A percentile compares a stretch with the other conserved stretches of the same genome.
Evolutionary conservation across 2,113 vertebrate species (phyloP).

Genomic region (Myxocyprinus asiaticus): DNA sequence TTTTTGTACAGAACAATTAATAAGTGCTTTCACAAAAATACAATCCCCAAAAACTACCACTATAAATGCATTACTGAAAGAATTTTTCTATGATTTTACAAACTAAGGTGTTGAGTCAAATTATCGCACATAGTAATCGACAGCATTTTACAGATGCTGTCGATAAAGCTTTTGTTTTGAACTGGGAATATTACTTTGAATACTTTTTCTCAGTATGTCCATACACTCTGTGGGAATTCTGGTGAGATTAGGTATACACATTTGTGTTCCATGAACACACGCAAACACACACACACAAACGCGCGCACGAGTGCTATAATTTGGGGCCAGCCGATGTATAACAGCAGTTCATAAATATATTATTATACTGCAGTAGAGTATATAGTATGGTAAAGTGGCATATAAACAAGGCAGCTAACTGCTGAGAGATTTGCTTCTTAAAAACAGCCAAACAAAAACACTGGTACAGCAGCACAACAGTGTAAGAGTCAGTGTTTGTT

Average conservation of each 20-base stretch:
- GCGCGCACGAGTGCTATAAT: slow-evolving; percentile 21
- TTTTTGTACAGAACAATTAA: no score
- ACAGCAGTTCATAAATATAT: slow-evolving; percentile 33
- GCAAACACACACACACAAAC: slow-evolving; percentile 28
- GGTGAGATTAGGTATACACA: slow-evolving; percentile 16
- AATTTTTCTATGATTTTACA: not conserved
- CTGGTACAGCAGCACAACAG: not conserved
- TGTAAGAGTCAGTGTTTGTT: not conserved
- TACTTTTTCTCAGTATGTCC: not conserved
- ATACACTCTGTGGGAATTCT: slow-evolving; percentile 5
- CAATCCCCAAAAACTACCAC: no score
- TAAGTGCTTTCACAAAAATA: no score
- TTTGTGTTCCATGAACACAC: not conserved
- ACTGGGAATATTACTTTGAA: slow-evolving; percentile 7
- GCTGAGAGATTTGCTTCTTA: not conserved
- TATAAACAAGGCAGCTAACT: not conserved
- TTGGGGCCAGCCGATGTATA: slow-evolving; percentile 41
- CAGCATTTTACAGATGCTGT: not conserved
- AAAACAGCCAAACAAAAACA: slow-evolving; percentile 9
- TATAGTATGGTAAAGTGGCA: slow-evolving; percentile 7
- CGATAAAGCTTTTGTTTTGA: not conserved
- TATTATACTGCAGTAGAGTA: slow-evolving; percentile 22
- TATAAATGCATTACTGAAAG: not conserved
- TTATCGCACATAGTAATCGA: not conserved
- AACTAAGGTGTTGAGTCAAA: not conserved